These are phyloP conservation scores for Podiceps cristatus DNA, from an alignment of 2,113 vertebrate genomes.

Conservation along the genomic window DNA sequence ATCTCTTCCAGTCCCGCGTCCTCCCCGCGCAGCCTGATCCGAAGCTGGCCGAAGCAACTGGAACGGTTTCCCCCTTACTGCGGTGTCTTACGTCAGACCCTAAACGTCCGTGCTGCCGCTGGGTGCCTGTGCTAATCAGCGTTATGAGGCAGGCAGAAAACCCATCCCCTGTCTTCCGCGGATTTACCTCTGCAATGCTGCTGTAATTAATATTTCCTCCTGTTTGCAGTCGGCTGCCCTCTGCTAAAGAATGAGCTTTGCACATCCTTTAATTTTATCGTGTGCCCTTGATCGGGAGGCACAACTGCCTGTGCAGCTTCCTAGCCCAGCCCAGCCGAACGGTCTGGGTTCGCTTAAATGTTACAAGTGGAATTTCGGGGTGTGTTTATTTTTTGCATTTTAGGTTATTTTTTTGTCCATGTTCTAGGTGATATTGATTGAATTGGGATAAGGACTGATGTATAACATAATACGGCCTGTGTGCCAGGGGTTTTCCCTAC, in stretches of 20 bases:
- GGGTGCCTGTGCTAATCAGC: neutral
- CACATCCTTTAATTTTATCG: no score
- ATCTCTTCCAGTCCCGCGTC: neutral
- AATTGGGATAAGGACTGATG: neutral
- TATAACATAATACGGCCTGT: neutral
- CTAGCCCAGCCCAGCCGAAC: neutral
- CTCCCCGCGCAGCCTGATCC: neutral
- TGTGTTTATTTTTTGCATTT: neutral
- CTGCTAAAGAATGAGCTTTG: neutral
- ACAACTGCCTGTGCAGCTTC: no score
- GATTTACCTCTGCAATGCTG: neutral
- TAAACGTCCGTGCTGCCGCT: neutral
- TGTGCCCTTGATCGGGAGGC: neutral
- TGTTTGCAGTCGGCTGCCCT: neutral
- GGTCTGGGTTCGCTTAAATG: no score
- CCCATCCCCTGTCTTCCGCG: neutral
- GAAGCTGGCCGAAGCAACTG: neutral
- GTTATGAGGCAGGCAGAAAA: neutral
- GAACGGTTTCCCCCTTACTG: neutral
- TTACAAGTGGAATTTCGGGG: neutral
- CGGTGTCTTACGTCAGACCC: neutral
- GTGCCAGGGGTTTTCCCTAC: neutral
- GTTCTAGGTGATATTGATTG: neutral
- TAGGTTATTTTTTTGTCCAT: neutral
- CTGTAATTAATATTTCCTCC: neutral